Base-by-base conservation (phyloP, 2,113 vertebrate species). In the Enhydra lutris region DNA sequence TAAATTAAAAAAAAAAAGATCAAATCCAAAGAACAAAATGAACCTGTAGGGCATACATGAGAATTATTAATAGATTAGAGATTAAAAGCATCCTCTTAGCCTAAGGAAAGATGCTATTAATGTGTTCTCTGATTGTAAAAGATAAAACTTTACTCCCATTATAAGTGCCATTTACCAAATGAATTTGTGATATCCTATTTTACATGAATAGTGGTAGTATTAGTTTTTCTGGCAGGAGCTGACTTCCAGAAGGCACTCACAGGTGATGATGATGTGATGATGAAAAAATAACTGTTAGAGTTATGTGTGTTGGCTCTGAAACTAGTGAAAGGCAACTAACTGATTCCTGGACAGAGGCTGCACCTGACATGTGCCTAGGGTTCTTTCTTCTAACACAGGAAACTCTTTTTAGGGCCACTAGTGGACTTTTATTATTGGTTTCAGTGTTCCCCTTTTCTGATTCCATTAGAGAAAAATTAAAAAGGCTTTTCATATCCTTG, bases 101-200 rank as follows among this genome's bases (percentile, higher is more conserved):
- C 45, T 87, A 92, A 73, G 52, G 36, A 88, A 86, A 95, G 55
- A 88, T 55, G 39, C 24, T 89, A 26, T 10, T 55, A 85, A 82
- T 63, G 14, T 80, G 15, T 57, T 78, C 24, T 89, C 69, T 85
- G 42, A 90, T 21, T 94, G 29, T 86, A 79, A 96, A 96, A 82
- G 52, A 76, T 92, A 92, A 96, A 95, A 52, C 14, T 94, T 94
- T 79, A 29, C 11, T 91, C 20, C 52, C 23, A 81, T 83, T 96
- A 39, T 57, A 82, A 96, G 36, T 92, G 11, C 15, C 45, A 69
- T 71, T 95, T 97, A 65, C 76, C 50, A 87, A 91, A 88, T 88
- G 34, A 93, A 88, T 85, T 36, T 96, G 24, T 87, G 94, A 84
- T 74, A 81, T 57, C 39, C 34, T 88, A 57, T 57, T 95, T 97